phyloP scores from a whole-genome alignment of 2,797 vertebrate species.

The Numenius phaeopus region DNA sequence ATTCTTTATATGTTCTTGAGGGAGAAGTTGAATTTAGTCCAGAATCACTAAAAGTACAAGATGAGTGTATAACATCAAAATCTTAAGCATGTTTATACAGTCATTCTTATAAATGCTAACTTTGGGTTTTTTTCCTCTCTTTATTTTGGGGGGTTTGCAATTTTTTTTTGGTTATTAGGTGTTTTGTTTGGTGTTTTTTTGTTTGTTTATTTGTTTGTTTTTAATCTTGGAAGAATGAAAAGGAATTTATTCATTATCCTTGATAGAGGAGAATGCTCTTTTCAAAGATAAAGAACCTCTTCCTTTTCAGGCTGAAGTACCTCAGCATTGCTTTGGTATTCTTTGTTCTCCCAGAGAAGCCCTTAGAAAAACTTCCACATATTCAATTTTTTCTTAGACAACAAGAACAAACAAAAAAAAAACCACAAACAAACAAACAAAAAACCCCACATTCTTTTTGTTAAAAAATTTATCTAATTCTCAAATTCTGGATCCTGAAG shows the following conservation, averaged over 20 bases:
- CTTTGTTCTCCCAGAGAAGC: neutral
- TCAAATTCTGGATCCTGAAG: neutral
- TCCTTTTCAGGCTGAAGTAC: neutral
- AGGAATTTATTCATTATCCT: neutral
- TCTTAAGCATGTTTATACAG: neutral
- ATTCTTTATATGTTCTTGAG: neutral
- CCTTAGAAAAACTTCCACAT: neutral
- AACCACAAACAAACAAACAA: neutral
- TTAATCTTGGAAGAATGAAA: neutral
- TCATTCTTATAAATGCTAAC: neutral
- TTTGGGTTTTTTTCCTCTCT: neutral
- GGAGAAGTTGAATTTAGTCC: neutral
- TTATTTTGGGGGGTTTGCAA: too few relatives aligned
- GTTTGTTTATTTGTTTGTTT: too few relatives aligned
- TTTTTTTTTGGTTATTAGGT: too few relatives aligned
- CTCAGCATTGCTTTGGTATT: neutral
- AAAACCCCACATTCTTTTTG: accelerated
- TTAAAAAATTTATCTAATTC: neutral
- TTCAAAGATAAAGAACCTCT: neutral
- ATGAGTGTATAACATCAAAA: neutral
- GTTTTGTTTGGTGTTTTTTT: too few relatives aligned
- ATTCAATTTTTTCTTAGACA: neutral
- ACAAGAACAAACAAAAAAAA: neutral
- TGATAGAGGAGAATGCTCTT: neutral
- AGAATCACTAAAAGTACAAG: neutral